Evolutionary conservation across 1,140 invertebrate species (phyloP), one percentile per base, ranked within the genome.

Genomic region (Drosophila kohkoa): DNA sequence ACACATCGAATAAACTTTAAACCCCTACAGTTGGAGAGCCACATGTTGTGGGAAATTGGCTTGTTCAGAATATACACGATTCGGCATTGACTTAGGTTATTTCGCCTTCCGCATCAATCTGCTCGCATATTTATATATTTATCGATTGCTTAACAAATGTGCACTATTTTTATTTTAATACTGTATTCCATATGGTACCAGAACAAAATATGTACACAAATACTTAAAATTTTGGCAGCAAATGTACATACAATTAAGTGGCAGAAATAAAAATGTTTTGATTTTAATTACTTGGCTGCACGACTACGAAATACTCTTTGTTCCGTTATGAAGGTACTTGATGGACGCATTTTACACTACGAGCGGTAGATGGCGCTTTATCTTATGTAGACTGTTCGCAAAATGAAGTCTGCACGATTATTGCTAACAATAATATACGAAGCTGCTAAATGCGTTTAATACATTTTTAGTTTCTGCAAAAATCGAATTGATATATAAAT

Each of bases 1-100:
- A 25, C 3, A 25, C 3, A 87, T 68, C 63, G 55, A 79, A 73
- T 73, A 72, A 86, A 82, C 20, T 43, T 57, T n/a, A 67, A 67
- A 59, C 6, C 41, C 43, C 32, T 7, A 54, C 63, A 45, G 49
- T 65, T 54, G 52, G 3, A n/a, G 5, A 10, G 16, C 10, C 60
- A 25, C 4, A 13, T 41, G 15, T 60, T 28, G 16, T 25, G 13
- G 11, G 55, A 2, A 38, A 20, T 41, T 45, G 20, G 3, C 3
- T 25, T 25, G 20, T 25, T 20, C 0, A 13, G n/a, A 43, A n/a
- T 13, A n/a, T 43, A 6, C 3, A 43, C n/a, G 41, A 1, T 43
- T 43, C 41, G n/a, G n/a, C n/a, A 43, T 43, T 43, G 41, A 3
- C n/a, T 13, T 13, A 3, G 2, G 41, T 43, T 7, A 10, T 10